phyloP scores from a whole-genome alignment of 1,140 invertebrate species.

The Eupristina koningsbergeri region DNA sequence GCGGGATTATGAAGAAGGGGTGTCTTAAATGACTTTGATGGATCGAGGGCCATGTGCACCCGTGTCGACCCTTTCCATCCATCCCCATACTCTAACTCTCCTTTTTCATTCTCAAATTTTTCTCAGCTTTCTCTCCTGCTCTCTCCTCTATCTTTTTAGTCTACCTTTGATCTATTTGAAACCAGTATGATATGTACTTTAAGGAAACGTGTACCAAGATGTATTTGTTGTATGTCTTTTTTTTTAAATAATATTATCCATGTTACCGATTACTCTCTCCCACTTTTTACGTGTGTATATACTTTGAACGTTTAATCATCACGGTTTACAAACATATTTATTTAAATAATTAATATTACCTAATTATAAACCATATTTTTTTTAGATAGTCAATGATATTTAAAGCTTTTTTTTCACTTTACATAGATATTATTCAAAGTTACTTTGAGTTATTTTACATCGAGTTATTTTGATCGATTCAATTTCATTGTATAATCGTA shows the following conservation, averaged over 20 bases:
- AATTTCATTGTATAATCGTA: no score
- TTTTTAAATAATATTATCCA: neutral
- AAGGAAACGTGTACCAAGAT: neutral
- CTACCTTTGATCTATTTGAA: constrained; percentile 13
- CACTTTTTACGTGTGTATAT: neutral
- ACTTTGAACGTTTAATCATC: neutral
- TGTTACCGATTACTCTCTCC: neutral
- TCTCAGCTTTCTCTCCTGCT: constrained; percentile 9
- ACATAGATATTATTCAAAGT: no score
- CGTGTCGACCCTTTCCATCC: constrained; percentile 32
- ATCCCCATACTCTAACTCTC: constrained; percentile 18
- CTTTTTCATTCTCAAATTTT: constrained; percentile 4
- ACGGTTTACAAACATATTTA: no score
- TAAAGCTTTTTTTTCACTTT: no score
- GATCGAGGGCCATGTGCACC: constrained; percentile 38
- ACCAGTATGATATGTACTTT: neutral
- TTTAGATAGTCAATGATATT: no score
- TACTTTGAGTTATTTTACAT: no score
- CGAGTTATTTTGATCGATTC: no score
- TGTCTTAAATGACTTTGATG: constrained; percentile 51
- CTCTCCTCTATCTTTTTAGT: constrained; percentile 8
- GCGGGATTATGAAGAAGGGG: constrained; percentile 38
- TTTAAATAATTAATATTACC: no score
- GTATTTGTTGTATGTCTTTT: neutral
- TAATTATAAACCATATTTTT: no score